Conservation (phyloP, 2,888 invertebrate species). For the Caenorhabditis afra region DNA sequence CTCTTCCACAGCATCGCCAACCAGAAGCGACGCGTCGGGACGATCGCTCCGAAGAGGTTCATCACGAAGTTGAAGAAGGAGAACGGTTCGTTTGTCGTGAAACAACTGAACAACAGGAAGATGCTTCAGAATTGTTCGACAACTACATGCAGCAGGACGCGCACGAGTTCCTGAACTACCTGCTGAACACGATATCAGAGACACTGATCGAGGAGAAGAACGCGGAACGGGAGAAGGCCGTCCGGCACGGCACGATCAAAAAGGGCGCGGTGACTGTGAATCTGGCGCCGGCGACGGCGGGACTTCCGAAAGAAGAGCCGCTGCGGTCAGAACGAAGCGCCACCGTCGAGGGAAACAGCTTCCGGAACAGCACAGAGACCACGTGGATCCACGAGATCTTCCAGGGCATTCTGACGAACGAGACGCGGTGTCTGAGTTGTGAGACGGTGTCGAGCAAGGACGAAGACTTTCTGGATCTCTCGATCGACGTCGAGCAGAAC, state of each 20-base stretch:
- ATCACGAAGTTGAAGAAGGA: conserved; percentile 97
- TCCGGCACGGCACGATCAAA: conserved; percentile 62
- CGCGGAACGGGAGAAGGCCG: conserved; percentile 52
- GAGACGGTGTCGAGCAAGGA: conserved; percentile 99
- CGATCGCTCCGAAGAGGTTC: conserved; percentile 99
- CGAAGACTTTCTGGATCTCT: conserved; percentile 98
- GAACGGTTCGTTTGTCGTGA: conserved; percentile 93
- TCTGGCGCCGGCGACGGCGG: conserved; percentile 40
- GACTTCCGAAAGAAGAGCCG: conserved; percentile 22
- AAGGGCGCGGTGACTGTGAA: conserved; percentile 56
- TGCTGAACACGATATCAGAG: conserved; percentile 98
- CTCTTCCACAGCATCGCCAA: conserved; percentile 99
- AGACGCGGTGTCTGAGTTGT: conserved; percentile 98
- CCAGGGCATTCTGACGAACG: conserved; percentile 98
- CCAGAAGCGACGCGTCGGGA: conserved; percentile 99
- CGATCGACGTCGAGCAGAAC: conserved; percentile 99
- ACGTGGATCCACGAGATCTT: conserved; percentile 99
- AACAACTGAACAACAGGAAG: too few relatives aligned
- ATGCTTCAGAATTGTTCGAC: conserved; percentile 92
- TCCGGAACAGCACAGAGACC: conserved; percentile 84
- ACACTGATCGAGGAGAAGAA: conserved; percentile 85
- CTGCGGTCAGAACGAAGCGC: conserved; percentile 4
- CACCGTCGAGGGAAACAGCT: conserved; percentile 17
- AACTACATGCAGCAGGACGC: conserved; percentile 99
- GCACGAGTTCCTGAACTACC: conserved; percentile 98